phyloP scores from a whole-genome alignment of 2,888 invertebrate genomes.

The Platerodrilus igneus region DNA sequence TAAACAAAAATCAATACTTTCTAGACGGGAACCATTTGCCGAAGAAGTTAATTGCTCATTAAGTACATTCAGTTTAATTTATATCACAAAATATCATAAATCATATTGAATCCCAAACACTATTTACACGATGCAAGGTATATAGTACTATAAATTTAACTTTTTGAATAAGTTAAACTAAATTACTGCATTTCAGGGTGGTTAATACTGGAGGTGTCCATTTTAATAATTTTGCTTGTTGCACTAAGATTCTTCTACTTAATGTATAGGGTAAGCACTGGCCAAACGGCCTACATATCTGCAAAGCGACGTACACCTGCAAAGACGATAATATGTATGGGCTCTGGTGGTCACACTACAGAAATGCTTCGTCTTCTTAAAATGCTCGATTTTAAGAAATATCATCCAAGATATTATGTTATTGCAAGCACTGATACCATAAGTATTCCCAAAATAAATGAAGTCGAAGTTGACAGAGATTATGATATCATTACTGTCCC shows the following conservation, averaged over 20 bases:
- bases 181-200: too few relatives aligned
- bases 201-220: constrained; percentile 8
- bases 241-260: constrained; percentile 39
- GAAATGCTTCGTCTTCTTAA: constrained; percentile 79
- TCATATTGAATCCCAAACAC: too few relatives aligned
- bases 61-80: too few relatives aligned
- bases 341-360: constrained; percentile 90
- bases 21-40: too few relatives aligned
- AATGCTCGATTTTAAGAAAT: constrained; percentile 58
- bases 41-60: too few relatives aligned
- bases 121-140: too few relatives aligned
- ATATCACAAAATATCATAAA: too few relatives aligned
- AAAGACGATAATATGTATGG: constrained; percentile 62
- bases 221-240: constrained; percentile 33
- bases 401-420: constrained; percentile 71
- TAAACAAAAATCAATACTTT: too few relatives aligned
- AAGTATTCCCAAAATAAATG: constrained; percentile 65
- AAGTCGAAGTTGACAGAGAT: constrained; percentile 48
- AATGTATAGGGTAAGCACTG: constrained; percentile 44
- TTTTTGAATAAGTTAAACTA: too few relatives aligned
- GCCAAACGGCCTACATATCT: constrained; percentile 35
- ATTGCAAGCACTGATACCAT: constrained; percentile 72
- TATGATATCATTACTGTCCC: constrained; percentile 62
- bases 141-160: too few relatives aligned
- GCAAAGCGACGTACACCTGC: constrained; percentile 35